A percentile compares a stretch with the other conserved stretches of the same genome.
Conservation (phyloP, 2,888 invertebrate genomes). For the Leuctra nigra region DNA sequence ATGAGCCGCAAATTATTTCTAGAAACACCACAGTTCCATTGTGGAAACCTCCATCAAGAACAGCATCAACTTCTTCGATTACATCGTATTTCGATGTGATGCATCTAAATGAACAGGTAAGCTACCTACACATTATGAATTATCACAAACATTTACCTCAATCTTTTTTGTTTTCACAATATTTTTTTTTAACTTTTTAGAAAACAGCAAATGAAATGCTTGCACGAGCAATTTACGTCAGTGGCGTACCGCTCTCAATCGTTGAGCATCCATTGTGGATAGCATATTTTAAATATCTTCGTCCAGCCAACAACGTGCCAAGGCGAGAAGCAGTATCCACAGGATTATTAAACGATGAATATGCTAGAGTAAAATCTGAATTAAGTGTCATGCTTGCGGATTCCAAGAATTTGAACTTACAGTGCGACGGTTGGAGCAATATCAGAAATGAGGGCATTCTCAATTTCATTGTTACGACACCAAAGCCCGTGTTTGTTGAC, state of each 20-base stretch:
- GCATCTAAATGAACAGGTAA: too few species aligned
- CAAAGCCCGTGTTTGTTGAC: conserved; percentile 28
- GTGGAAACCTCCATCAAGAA: too few species aligned
- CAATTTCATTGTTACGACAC: conserved; percentile 27
- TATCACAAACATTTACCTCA: too few species aligned
- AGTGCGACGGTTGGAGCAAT: conserved; percentile 1
- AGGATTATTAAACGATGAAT: neutral
- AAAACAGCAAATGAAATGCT: conserved; percentile 1
- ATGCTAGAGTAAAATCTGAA: neutral
- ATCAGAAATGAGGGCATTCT: conserved; percentile 27
- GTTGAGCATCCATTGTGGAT: neutral
- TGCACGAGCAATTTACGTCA: neutral
- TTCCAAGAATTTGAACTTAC: neutral
- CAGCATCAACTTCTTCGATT: too few species aligned
- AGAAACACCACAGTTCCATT: too few species aligned
- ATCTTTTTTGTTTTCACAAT: neutral
- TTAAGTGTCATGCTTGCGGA: neutral
- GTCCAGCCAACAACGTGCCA: neutral
- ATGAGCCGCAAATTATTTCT: too few species aligned
- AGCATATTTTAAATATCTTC: neutral
- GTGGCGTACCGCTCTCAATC: neutral
- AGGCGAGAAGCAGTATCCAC: neutral
- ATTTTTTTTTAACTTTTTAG: conserved; percentile 7
- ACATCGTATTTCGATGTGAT: too few species aligned
- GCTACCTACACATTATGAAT: too few species aligned